Conservation (phyloP, 37 sponge, comb jelly and placozoan species). For the Chondrilla cf. caribensis region DNA sequence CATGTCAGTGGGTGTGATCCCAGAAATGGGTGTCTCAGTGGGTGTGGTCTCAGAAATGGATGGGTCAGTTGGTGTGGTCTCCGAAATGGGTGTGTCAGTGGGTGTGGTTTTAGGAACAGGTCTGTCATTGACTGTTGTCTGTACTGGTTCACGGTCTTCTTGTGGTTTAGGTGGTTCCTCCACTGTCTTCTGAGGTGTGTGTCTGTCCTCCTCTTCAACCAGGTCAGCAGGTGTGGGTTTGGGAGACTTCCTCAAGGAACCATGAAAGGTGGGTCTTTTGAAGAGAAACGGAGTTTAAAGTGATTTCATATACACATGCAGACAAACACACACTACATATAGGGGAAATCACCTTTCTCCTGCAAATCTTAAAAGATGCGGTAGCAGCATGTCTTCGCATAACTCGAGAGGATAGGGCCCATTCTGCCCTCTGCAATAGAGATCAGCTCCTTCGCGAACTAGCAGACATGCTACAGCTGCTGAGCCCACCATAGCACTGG, state of each 20-base stretch:
- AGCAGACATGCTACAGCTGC: too few species aligned
- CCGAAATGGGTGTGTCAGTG: conserved; percentile 39
- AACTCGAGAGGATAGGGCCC: too few species aligned
- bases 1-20: conserved; percentile 32
- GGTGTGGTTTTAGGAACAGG: not conserved
- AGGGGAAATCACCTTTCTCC: too few species aligned
- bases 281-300: too few species aligned
- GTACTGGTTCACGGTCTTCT: not conserved
- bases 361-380: too few species aligned
- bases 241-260: conserved; percentile 8
- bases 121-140: conserved; percentile 30
- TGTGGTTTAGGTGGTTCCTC: not conserved
- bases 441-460: too few species aligned
- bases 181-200: too few species aligned
- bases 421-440: too few species aligned
- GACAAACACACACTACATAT: too few species aligned
- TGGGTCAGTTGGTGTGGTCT: conserved; percentile 30
- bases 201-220: not conserved
- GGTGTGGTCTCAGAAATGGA: not conserved
- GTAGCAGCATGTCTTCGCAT: too few species aligned
- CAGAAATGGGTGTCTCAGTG: conserved; percentile 47
- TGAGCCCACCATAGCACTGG: too few species aligned
- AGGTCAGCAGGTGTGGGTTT: conserved; percentile 14
- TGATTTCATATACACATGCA: too few species aligned
- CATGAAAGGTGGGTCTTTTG: conserved; percentile 23